Evolutionary conservation across 2,113 vertebrate genomes (phyloP).

Genomic region (Pao palembangensis): DNA sequence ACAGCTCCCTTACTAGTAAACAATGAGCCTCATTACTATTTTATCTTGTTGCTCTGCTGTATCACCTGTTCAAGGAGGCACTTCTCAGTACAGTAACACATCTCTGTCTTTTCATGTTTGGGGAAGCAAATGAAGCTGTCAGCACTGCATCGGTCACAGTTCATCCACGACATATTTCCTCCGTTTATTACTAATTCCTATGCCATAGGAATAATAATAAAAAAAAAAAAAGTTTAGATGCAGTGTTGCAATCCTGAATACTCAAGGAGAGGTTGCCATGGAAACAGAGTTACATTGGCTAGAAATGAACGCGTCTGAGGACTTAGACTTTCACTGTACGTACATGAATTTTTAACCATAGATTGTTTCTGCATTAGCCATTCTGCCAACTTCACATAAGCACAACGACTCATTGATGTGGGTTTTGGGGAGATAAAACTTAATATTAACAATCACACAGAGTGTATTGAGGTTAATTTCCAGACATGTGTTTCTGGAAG

Average conservation of each 20-base stretch:
- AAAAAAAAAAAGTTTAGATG: slow-evolving; percentile 71
- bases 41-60: slow-evolving; percentile 52
- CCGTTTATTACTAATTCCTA: slow-evolving; percentile 49
- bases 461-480: too few relatives aligned
- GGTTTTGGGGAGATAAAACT: slow-evolving; percentile 1
- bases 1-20: slow-evolving; percentile 49
- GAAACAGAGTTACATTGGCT: slow-evolving; percentile 80
- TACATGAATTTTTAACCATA: slow-evolving; percentile 74
- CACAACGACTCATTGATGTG: slow-evolving; percentile 8
- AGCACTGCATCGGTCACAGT: neutral
- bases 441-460: neutral
- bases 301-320: slow-evolving; percentile 75
- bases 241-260: slow-evolving; percentile 74
- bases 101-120: slow-evolving; percentile 1
- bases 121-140: slow-evolving; percentile 12
- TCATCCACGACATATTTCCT: slow-evolving; percentile 23
- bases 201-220: slow-evolving; percentile 54
- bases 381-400: slow-evolving; percentile 36
- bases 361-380: slow-evolving; percentile 67
- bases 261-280: slow-evolving; percentile 76
- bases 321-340: slow-evolving; percentile 76
- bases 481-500: too few relatives aligned
- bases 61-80: slow-evolving; percentile 53
- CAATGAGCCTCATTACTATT: slow-evolving; percentile 59
- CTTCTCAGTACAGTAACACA: slow-evolving; percentile 41